These are phyloP conservation scores for Polylopha cassiicola DNA, from an alignment of 2,888 invertebrate genomes.

Conservation along the genomic window DNA sequence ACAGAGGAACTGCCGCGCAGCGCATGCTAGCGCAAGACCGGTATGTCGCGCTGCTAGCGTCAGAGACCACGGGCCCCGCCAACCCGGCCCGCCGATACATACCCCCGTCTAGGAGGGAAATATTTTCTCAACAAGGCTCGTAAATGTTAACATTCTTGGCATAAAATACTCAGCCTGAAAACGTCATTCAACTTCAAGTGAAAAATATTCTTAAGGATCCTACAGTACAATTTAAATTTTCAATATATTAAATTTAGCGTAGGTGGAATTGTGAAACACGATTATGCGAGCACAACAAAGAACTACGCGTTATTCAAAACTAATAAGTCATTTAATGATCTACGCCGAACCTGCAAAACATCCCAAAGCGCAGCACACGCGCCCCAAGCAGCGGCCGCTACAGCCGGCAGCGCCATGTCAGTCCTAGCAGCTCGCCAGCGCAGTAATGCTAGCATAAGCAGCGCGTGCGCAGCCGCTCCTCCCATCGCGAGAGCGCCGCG, in stretches of 20 bases:
- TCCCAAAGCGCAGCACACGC: constrained; percentile 93
- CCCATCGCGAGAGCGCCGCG: constrained; percentile 87
- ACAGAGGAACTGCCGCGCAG: constrained; percentile 80
- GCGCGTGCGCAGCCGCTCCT: constrained; percentile 88
- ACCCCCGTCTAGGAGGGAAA: constrained; percentile 47
- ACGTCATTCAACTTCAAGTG: too few relatives aligned
- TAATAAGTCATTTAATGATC: too few relatives aligned
- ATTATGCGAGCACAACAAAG: too few relatives aligned
- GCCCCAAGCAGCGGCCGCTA: constrained; percentile 91
- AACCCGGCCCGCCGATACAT: constrained; percentile 72
- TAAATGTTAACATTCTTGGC: too few relatives aligned
- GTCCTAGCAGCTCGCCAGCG: constrained; percentile 89
- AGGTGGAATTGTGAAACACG: too few relatives aligned
- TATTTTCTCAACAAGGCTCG: too few relatives aligned
- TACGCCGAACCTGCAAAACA: constrained; percentile 81
- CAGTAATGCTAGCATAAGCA: constrained; percentile 84
- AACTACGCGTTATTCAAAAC: too few relatives aligned
- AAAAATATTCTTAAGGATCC: too few relatives aligned
- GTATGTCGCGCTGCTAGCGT: constrained; percentile 61
- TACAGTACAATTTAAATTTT: too few relatives aligned
- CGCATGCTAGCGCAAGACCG: constrained; percentile 80
- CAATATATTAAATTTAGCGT: too few relatives aligned
- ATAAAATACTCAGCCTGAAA: too few relatives aligned
- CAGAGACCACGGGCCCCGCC: constrained; percentile 76
- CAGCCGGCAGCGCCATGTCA: constrained; percentile 88